Percentiles rank a stretch among this genome's conserved stretches.
phyloP scores from a whole-genome alignment of 2,888 invertebrate species.

The Eilema caniola region DNA sequence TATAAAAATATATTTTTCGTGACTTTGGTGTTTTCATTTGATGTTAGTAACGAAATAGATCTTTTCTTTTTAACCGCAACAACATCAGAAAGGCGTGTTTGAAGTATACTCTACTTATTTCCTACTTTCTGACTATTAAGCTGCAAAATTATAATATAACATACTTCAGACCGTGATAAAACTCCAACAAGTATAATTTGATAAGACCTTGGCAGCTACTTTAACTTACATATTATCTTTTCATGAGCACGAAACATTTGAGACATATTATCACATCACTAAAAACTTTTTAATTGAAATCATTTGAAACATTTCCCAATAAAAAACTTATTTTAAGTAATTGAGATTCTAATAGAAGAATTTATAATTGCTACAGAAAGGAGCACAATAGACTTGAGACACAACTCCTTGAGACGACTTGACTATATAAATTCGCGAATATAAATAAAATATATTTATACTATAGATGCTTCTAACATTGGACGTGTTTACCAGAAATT shows the following conservation, averaged over 20 bases:
- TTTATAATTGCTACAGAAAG: background rate
- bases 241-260: background rate
- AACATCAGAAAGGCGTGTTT: conserved; percentile 29
- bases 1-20: conserved; percentile 48
- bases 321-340: background rate
- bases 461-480: background rate
- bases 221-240: background rate
- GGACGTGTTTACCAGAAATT: background rate
- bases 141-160: background rate
- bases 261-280: background rate
- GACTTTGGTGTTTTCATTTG: conserved; percentile 39
- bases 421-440: background rate
- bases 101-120: conserved; percentile 21
- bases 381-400: background rate
- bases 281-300: background rate
- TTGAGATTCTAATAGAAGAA: background rate
- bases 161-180: background rate
- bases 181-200: background rate
- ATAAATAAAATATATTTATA: background rate
- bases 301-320: background rate
- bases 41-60: conserved; percentile 31
- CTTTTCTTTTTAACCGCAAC: conserved; percentile 22
- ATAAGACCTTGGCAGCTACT: background rate
- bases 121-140: conserved; percentile 30
- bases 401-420: background rate